phyloP scores from a whole-genome alignment of 64 coral and sea anemone genomes.

The Stylophora pistillata region DNA sequence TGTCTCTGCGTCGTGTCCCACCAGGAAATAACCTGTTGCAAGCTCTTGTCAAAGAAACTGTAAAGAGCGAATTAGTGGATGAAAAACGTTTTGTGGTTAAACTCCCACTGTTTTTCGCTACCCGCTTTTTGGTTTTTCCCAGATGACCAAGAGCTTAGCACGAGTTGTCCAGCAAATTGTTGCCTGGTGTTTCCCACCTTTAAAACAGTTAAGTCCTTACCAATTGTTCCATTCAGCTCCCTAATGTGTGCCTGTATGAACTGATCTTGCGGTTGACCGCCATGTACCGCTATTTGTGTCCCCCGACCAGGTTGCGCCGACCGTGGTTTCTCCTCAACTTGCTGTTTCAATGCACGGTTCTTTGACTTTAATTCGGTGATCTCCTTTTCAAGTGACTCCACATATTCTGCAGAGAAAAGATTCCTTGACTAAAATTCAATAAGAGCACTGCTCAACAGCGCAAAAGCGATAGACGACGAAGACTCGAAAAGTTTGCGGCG shows the following conservation, averaged over 20 bases:
- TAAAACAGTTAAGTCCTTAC: slow-evolving; percentile 33
- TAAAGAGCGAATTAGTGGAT: too few relatives aligned
- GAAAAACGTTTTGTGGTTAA: too few relatives aligned
- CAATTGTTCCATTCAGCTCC: slow-evolving; percentile 89
- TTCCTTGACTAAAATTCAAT: not conserved
- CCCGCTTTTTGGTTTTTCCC: too few relatives aligned
- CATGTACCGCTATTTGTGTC: not conserved
- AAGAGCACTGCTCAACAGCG: not conserved
- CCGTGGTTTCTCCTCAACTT: slow-evolving; percentile 44
- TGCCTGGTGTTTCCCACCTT: too few relatives aligned
- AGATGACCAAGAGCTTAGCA: too few relatives aligned
- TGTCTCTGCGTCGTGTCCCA: too few relatives aligned
- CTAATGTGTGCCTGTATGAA: slow-evolving; percentile 78
- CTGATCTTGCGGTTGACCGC: slow-evolving; percentile 40
- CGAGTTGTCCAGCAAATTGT: too few relatives aligned
- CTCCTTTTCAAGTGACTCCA: slow-evolving; percentile 89
- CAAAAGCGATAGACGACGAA: too few relatives aligned
- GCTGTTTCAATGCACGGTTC: slow-evolving; percentile 78
- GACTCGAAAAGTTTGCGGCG: too few relatives aligned
- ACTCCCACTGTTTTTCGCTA: too few relatives aligned
- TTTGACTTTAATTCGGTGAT: slow-evolving; percentile 81
- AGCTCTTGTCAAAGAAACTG: not conserved
- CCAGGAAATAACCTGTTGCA: not conserved
- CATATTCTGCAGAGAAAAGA: slow-evolving; percentile 69
- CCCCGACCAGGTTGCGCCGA: slow-evolving; percentile 38